Percentiles rank a stretch among this genome's conserved stretches.
phyloP scores from a whole-genome alignment of 2,797 vertebrate species.

The Poeciliopsis presidionis region DNA sequence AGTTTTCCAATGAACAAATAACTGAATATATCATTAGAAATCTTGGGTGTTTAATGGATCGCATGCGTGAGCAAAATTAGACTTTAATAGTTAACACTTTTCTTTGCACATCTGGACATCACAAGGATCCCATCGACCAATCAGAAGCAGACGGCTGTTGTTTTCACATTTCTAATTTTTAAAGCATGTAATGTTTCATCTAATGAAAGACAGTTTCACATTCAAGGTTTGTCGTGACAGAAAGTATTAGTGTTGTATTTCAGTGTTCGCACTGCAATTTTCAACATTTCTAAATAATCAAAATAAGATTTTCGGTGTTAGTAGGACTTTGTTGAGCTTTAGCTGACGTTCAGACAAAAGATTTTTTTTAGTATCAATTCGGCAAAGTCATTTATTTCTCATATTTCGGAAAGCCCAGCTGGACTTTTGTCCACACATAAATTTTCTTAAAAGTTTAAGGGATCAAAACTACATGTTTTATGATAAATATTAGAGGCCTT shows the following conservation, averaged over 20 bases:
- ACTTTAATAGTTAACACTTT: background rate
- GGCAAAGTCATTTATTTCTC: background rate
- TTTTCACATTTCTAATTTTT: background rate
- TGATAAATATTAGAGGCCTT: background rate
- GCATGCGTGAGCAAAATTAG: background rate
- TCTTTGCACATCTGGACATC: background rate
- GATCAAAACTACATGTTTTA: background rate
- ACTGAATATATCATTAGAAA: background rate
- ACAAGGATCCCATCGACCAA: background rate
- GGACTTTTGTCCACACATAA: background rate
- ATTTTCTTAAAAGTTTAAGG: background rate
- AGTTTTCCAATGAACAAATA: background rate
- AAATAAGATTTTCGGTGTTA: no score
- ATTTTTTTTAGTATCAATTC: background rate
- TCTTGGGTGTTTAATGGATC: background rate
- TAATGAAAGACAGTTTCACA: no score
- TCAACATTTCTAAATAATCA: no score
- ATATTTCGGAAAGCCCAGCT: background rate
- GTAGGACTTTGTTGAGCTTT: background rate
- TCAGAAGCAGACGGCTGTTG: background rate
- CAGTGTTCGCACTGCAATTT: no score
- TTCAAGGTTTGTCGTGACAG: no score
- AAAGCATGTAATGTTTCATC: no score
- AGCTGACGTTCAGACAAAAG: background rate
- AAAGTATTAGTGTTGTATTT: no score